Percentiles rank a stretch among this genome's conserved stretches.
Conservation (phyloP, 2,888 invertebrate species). For the Lottia scabra region DNA sequence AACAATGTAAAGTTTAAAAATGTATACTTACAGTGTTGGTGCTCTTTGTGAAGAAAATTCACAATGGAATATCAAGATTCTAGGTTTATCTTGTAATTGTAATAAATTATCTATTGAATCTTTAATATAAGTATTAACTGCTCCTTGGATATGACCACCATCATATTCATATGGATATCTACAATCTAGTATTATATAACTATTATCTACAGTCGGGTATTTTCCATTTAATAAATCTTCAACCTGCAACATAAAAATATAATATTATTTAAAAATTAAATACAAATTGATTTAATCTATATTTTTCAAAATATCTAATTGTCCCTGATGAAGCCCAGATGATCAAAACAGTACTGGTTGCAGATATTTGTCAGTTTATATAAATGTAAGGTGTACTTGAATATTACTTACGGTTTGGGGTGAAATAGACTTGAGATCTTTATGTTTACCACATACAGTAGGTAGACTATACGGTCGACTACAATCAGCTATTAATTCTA, state of each 20-base stretch:
- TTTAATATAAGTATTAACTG: conserved; percentile 85
- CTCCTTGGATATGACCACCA: conserved; percentile 89
- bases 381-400: neutral
- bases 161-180: conserved; percentile 95
- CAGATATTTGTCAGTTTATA: neutral
- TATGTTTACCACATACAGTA: conserved; percentile 8
- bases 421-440: conserved; percentile 13
- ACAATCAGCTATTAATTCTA: conserved; percentile 3
- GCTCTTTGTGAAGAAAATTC: conserved; percentile 97
- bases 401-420: conserved; percentile 2
- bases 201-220: conserved; percentile 75
- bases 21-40: conserved; percentile 84
- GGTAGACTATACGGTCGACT: conserved; percentile 10
- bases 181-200: conserved; percentile 88
- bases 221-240: conserved; percentile 78
- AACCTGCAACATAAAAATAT: conserved; percentile 30
- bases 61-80: conserved; percentile 94
- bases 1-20: too few species aligned
- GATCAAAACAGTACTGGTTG: too few species aligned
- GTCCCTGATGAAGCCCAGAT: too few species aligned
- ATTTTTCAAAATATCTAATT: neutral
- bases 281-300: neutral
- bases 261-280: neutral
- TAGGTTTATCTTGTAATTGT: conserved; percentile 68
- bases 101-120: conserved; percentile 74